A percentile compares a stretch with the other conserved stretches of the same genome.
Conservation (phyloP, 2,888 invertebrate genomes). For the Limnephilus lunatus region DNA sequence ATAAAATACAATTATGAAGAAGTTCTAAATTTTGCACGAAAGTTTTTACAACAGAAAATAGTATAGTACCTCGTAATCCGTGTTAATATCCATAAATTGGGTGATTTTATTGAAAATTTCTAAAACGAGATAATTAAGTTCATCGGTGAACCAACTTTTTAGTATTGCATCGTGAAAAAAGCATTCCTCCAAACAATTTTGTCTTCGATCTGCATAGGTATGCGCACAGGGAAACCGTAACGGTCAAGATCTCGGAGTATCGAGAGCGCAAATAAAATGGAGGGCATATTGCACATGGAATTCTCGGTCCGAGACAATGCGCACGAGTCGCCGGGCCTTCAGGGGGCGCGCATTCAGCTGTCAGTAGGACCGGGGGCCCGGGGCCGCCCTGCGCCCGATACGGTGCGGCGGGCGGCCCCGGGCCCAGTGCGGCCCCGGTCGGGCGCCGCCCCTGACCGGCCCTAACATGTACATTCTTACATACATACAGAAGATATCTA, state of each 20-base stretch:
- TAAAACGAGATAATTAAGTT: not conserved
- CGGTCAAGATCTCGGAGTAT: constrained; percentile 31
- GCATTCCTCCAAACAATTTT: not conserved
- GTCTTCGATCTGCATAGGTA: not conserved
- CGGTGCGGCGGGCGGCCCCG: constrained; percentile 44
- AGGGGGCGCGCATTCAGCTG: constrained; percentile 59
- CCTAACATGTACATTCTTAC: not conserved
- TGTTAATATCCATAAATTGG: too few relatives aligned
- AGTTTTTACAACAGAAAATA: too few relatives aligned
- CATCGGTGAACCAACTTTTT: not conserved
- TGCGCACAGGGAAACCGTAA: not conserved
- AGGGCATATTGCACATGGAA: constrained; percentile 57
- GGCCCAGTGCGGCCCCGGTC: not conserved
- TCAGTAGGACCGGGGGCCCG: constrained; percentile 46
- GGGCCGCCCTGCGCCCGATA: constrained; percentile 47
- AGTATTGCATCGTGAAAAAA: not conserved
- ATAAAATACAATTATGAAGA: too few relatives aligned
- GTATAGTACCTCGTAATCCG: too few relatives aligned
- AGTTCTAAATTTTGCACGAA: too few relatives aligned
- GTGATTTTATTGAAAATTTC: not conserved
- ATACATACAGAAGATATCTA: not conserved
- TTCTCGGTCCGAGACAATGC: constrained; percentile 51
- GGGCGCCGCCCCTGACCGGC: constrained; percentile 31
- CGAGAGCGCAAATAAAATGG: constrained; percentile 54
- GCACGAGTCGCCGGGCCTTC: constrained; percentile 53